Evolutionary conservation across 2,113 vertebrate species (phyloP).

Genomic region (Pyrgilauda ruficollis): DNA sequence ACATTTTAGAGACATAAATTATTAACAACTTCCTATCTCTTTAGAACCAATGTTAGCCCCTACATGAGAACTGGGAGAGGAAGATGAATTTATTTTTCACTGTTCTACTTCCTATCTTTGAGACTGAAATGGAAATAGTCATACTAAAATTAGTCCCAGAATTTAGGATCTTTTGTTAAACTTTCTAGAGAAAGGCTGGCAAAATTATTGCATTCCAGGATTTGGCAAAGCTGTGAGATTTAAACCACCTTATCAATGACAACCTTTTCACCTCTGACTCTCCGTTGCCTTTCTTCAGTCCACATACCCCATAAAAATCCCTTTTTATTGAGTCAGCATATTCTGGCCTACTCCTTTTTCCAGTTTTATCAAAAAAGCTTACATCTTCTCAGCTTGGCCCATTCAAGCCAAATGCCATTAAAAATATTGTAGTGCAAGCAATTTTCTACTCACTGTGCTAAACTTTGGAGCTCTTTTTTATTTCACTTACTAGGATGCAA

Average conservation of each 20-base stretch:
- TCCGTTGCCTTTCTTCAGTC: background rate
- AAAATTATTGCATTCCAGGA: background rate
- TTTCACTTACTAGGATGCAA: background rate
- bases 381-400: background rate
- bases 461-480: background rate
- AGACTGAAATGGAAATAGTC: background rate
- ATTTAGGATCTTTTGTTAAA: background rate
- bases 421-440: background rate
- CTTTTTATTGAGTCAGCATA: background rate
- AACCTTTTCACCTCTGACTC: background rate
- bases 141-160: background rate
- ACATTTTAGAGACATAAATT: background rate
- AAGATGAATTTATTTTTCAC: background rate
- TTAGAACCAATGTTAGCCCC: background rate
- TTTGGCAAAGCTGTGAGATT: background rate
- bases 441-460: background rate
- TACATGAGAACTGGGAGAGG: background rate
- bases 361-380: background rate
- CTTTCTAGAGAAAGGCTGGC: background rate
- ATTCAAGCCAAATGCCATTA: background rate
- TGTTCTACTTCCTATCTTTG: background rate
- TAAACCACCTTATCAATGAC: background rate
- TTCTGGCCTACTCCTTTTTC: background rate
- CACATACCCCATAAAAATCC: background rate
- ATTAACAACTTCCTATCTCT: background rate